Percentiles rank a stretch among this genome's conserved stretches.
Conservation (phyloP, 2,888 invertebrate genomes). For the Amblyteles armatorius region DNA sequence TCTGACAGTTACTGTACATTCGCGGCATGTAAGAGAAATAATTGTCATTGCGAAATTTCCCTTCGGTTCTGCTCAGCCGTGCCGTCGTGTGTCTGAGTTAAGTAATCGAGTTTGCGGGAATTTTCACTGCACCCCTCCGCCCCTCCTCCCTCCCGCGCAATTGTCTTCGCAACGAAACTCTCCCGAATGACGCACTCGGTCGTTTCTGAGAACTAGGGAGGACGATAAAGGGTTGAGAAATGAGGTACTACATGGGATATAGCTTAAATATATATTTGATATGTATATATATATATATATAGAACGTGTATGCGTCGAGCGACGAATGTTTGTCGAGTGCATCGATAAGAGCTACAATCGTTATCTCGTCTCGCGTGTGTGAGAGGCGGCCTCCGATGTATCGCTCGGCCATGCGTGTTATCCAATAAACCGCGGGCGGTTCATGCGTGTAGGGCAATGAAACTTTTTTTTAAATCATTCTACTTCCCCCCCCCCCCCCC, state of each 20-base stretch:
- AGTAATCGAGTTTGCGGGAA: conserved; percentile 53
- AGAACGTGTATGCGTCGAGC: conserved; percentile 1
- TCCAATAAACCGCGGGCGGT: conserved; percentile 1
- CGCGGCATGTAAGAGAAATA: conserved; percentile 3
- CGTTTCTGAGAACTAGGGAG: conserved; percentile 56
- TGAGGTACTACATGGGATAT: conserved; percentile 33
- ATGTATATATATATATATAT: conserved; percentile 6
- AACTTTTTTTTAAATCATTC: neutral
- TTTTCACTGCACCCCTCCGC: conserved; percentile 43
- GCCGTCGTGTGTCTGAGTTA: conserved; percentile 22
- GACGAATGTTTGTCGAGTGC: conserved; percentile 62
- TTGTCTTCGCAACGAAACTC: conserved; percentile 11
- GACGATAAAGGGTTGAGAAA: conserved; percentile 50
- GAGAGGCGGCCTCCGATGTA: conserved; percentile 14
- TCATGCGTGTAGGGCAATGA: neutral
- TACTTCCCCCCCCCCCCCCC: neutral
- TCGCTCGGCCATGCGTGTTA: conserved; percentile 9
- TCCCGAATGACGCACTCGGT: conserved; percentile 44
- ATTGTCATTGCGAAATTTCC: conserved; percentile 34
- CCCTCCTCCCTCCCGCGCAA: neutral
- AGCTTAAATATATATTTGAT: neutral
- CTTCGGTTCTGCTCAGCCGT: conserved; percentile 12
- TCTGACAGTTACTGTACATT: conserved; percentile 44
- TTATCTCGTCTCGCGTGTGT: conserved; percentile 65
- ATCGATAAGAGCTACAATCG: conserved; percentile 66